These are phyloP conservation scores for Xyrichtys novacula DNA, from an alignment of 2,797 vertebrate species.

Conservation along the genomic window DNA sequence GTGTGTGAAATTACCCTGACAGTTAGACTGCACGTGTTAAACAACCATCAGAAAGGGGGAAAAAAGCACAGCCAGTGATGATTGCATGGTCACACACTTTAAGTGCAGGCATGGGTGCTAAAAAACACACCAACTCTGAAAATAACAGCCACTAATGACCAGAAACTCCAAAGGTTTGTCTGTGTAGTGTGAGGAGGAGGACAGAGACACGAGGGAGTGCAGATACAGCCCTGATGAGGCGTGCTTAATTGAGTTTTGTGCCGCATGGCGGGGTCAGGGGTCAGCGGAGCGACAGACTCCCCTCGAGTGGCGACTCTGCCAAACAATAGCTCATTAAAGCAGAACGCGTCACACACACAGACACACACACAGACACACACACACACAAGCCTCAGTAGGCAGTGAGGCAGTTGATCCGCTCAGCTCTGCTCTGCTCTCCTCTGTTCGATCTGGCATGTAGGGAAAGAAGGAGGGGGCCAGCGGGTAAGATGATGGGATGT, in stretches of 20 bases:
- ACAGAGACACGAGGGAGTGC: slow-evolving; percentile 6
- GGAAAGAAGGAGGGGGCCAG: background rate
- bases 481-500: slow-evolving; percentile 12
- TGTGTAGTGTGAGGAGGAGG: slow-evolving; percentile 4
- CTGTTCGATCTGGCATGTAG: slow-evolving; percentile 45
- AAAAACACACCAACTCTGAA: background rate
- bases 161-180: slow-evolving; percentile 1
- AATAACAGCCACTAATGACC: background rate
- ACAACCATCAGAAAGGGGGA: slow-evolving; percentile 12
- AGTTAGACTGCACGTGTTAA: slow-evolving; percentile 35
- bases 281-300: slow-evolving; percentile 70
- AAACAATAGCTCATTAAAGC: slow-evolving; percentile 79
- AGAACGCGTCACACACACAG: slow-evolving; percentile 62
- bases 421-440: slow-evolving; percentile 49
- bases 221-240: slow-evolving; percentile 41
- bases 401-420: slow-evolving; percentile 62
- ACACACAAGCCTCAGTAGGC: slow-evolving; percentile 42
- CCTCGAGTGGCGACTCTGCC: slow-evolving; percentile 68
- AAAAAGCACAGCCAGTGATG: background rate
- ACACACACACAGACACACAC: slow-evolving; percentile 32
- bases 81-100: background rate
- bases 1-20: slow-evolving; percentile 64
- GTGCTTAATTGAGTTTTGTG: slow-evolving; percentile 71
- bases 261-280: slow-evolving; percentile 72
- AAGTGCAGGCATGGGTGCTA: background rate